These are phyloP conservation scores for Raphicerus campestris DNA, from an alignment of 2,113 vertebrate genomes.

Conservation along the genomic window DNA sequence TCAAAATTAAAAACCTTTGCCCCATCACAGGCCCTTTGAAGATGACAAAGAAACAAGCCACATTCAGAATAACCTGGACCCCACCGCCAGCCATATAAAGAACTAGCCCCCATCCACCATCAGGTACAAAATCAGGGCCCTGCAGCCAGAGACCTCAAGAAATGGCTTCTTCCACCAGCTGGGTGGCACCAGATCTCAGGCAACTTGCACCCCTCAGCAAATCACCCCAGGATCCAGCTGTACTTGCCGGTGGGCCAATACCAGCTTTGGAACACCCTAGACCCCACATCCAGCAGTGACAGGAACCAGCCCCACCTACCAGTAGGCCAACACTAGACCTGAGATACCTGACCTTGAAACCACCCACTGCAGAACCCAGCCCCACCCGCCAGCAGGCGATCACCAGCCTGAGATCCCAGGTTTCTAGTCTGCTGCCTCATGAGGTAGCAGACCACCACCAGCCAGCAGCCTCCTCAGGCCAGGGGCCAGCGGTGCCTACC, in stretches of 20 bases:
- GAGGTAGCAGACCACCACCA: not conserved
- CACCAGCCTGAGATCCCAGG: not conserved
- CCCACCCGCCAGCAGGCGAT: not conserved
- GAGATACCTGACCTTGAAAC: not conserved
- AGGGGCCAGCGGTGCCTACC: not conserved
- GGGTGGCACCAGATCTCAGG: not conserved
- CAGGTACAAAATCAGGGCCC: not conserved
- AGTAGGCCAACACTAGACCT: not conserved
- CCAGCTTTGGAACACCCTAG: not conserved
- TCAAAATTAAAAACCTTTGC: not conserved
- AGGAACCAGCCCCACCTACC: not conserved
- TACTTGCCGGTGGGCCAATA: not conserved
- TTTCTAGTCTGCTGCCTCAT: not conserved
- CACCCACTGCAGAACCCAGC: not conserved
- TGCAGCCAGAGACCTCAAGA: not conserved
- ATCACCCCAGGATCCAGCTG: not conserved
- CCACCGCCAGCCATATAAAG: not conserved
- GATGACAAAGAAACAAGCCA: not conserved
- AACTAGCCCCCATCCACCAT: not conserved
- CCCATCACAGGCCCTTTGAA: not conserved
- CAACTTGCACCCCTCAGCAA: not conserved
- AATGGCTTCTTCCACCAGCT: accelerated
- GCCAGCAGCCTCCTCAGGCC: not conserved
- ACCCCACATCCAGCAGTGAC: not conserved
- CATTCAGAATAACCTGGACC: not conserved